phyloP scores from a whole-genome alignment of 2,888 invertebrate species.

The Eupithecia subfuscata region DNA sequence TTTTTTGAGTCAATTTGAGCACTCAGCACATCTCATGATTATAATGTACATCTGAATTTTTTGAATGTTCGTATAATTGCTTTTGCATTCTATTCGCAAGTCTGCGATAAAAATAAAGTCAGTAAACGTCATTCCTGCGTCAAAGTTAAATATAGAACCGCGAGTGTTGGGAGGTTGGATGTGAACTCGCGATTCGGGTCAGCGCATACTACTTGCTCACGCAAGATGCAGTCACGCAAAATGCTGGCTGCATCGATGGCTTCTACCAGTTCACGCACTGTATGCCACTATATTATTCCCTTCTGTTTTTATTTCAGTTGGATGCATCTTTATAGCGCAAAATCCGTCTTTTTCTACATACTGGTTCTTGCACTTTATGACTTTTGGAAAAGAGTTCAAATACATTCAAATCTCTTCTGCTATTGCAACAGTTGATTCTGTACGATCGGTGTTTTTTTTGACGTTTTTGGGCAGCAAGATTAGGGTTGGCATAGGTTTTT shows the following conservation, averaged over 20 bases:
- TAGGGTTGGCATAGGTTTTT: not conserved
- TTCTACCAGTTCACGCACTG: not conserved
- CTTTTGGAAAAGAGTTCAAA: not conserved
- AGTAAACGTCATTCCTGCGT: slow-evolving; percentile 63
- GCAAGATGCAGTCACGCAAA: slow-evolving; percentile 17
- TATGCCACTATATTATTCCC: not conserved
- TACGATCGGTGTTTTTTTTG: not conserved
- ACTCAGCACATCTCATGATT: no score
- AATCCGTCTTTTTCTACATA: not conserved
- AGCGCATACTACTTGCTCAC: slow-evolving; percentile 52
- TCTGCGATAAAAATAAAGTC: slow-evolving; percentile 58
- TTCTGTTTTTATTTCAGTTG: not conserved
- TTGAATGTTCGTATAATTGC: not conserved
- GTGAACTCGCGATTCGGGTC: slow-evolving; percentile 70
- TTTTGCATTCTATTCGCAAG: slow-evolving; percentile 19
- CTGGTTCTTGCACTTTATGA: not conserved
- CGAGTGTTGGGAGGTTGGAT: slow-evolving; percentile 50
- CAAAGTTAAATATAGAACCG: slow-evolving; percentile 67
- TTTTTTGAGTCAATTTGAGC: not conserved
- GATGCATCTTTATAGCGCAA: not conserved
- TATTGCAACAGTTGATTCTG: not conserved
- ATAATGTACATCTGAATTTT: not conserved
- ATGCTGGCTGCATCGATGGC: slow-evolving; percentile 9
- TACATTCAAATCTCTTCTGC: not conserved
- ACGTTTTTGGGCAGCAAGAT: not conserved